phyloP scores from a whole-genome alignment of 2,888 invertebrate genomes.

The Psylliodes chrysocephalus region DNA sequence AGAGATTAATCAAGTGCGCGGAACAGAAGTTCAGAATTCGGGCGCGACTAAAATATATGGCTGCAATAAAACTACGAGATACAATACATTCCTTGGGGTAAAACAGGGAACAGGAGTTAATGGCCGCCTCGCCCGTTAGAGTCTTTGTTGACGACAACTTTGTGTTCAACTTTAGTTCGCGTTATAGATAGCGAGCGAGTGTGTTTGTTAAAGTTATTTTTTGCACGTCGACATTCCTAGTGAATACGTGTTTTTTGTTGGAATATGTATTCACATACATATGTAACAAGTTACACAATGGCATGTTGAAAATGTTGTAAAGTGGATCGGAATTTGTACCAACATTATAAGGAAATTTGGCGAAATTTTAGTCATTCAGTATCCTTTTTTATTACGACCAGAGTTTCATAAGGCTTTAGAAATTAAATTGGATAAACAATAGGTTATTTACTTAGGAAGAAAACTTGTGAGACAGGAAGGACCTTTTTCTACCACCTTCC shows the following conservation, averaged over 20 bases:
- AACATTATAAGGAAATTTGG: no score
- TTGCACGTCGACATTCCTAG: slow-evolving; percentile 10
- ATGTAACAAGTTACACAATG: slow-evolving; percentile 24
- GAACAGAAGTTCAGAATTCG: slow-evolving; percentile 42
- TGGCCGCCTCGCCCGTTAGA: slow-evolving; percentile 38
- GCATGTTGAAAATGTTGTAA: background rate
- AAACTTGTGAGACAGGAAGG: no score
- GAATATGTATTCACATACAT: slow-evolving; percentile 15
- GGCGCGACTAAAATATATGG: slow-evolving; percentile 45
- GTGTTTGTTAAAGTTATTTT: no score
- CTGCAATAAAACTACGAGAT: slow-evolving; percentile 44
- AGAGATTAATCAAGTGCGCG: slow-evolving; percentile 46
- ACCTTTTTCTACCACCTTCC: no score
- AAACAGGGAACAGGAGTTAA: slow-evolving; percentile 35
- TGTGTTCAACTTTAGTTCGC: slow-evolving; percentile 35
- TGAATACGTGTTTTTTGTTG: slow-evolving; percentile 21
- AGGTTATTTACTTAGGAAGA: no score
- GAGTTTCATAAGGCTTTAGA: no score
- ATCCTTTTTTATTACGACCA: no score
- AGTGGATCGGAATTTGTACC: no score
- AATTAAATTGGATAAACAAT: no score
- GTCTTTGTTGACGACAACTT: slow-evolving; percentile 40
- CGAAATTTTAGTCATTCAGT: no score
- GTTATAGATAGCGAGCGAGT: slow-evolving; percentile 28
- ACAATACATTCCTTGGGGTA: slow-evolving; percentile 39